Percentiles rank a stretch among this genome's conserved stretches.
Evolutionary conservation across 1,140 invertebrate genomes (phyloP).

Genomic region (Bombus superbus): DNA sequence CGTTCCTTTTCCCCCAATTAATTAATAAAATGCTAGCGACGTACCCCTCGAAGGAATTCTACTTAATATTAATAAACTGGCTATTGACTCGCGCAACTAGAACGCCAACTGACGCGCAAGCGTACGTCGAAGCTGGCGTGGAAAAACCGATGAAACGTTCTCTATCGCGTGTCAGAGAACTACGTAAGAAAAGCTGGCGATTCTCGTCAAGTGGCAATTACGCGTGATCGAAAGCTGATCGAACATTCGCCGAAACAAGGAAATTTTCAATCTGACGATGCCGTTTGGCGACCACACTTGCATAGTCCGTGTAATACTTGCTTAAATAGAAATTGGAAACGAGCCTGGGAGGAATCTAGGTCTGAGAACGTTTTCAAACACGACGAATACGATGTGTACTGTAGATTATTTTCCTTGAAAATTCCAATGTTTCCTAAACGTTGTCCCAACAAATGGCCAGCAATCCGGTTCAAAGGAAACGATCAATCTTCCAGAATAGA

Average conservation of each 20-base stretch:
- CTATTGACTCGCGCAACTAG: neutral
- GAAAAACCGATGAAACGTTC: neutral
- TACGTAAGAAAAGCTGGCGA: neutral
- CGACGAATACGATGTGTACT: too few species aligned
- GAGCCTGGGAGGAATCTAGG: too few species aligned
- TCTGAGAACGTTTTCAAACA: too few species aligned
- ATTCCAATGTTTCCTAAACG: neutral
- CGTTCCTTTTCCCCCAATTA: constrained; percentile 22
- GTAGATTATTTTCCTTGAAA: neutral
- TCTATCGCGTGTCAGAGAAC: too few species aligned
- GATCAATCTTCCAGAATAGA: neutral
- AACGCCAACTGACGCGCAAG: neutral
- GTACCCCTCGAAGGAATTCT: neutral
- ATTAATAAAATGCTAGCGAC: neutral
- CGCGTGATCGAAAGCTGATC: neutral
- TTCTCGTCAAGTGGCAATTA: neutral
- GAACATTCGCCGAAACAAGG: neutral
- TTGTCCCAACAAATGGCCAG: neutral
- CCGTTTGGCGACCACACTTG: neutral
- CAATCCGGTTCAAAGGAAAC: neutral
- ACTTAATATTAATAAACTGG: neutral
- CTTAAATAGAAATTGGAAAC: too few species aligned
- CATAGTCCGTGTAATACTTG: too few species aligned
- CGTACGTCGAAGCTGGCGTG: neutral
- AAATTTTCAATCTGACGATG: neutral